Evolutionary conservation across 2,113 vertebrate species (phyloP).

Genomic region (Halcyon senegalensis): DNA sequence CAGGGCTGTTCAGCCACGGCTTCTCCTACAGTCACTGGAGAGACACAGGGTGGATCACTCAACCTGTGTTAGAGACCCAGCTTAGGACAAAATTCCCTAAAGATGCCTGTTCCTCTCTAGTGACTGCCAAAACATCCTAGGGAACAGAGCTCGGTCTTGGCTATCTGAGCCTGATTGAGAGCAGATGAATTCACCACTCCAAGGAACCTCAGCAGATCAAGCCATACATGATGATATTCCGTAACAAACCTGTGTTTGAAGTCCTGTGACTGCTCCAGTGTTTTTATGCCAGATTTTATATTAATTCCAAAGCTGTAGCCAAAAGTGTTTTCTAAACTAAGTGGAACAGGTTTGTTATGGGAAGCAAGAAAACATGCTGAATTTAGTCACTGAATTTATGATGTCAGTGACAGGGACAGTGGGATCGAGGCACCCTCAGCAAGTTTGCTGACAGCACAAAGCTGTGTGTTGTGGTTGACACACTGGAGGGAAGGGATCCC

Average conservation of each 20-base stretch:
- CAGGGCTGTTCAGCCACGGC: not conserved
- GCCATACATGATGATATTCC: no score
- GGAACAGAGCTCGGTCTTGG: not conserved
- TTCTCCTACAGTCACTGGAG: not conserved
- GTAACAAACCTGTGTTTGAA: not conserved
- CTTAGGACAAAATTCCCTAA: not conserved
- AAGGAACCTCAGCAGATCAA: not conserved
- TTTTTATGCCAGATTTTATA: not conserved
- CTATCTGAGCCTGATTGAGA: not conserved
- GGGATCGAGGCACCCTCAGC: no score
- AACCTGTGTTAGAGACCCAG: not conserved
- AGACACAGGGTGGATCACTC: not conserved
- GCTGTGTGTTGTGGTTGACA: no score
- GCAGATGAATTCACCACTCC: not conserved
- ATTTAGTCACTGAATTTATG: not conserved
- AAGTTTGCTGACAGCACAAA: no score
- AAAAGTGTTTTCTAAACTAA: not conserved
- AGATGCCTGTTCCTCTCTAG: not conserved
- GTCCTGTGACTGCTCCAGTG: not conserved
- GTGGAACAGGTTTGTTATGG: not conserved
- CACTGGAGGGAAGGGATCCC: no score
- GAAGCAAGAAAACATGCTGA: not conserved
- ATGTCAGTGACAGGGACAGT: no score
- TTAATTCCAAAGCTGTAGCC: not conserved
- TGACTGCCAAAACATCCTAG: not conserved